Evolutionary conservation across 1,140 invertebrate genomes (phyloP).

Genomic region (Pararge aegeria): DNA sequence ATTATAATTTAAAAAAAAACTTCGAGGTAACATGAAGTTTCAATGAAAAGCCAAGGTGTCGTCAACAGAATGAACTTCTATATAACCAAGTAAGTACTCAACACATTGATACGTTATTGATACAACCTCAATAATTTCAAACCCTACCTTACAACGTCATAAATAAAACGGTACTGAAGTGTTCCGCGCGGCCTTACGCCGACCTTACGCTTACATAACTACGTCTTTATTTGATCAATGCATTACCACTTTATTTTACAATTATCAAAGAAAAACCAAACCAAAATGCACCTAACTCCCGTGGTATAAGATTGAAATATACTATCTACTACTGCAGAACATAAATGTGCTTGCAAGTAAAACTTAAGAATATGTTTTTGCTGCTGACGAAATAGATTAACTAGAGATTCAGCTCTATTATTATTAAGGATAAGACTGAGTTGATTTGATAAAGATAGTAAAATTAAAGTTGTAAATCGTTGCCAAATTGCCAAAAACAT

Average conservation of each 20-base stretch:
- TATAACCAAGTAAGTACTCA: too few species aligned
- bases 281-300: background rate
- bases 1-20: too few species aligned
- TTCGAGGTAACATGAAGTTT: too few species aligned
- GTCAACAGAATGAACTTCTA: too few species aligned
- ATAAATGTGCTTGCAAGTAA: background rate
- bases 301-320: background rate
- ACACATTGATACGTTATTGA: too few species aligned
- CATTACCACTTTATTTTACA: constrained; percentile 1
- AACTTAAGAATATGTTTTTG: background rate
- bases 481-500: constrained; percentile 29
- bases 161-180: constrained; percentile 3
- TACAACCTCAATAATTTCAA: background rate
- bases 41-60: too few species aligned
- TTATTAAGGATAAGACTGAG: background rate
- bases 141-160: background rate
- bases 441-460: background rate
- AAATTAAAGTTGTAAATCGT: background rate
- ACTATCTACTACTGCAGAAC: background rate
- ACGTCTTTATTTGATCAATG: constrained; percentile 11
- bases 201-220: constrained; percentile 26
- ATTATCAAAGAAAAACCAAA: background rate
- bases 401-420: constrained; percentile 5
- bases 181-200: constrained; percentile 18
- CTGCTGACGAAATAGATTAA: background rate